These are phyloP conservation scores for Pangasius krempfi DNA, from an alignment of 2,797 vertebrate species.

Conservation along the genomic window DNA sequence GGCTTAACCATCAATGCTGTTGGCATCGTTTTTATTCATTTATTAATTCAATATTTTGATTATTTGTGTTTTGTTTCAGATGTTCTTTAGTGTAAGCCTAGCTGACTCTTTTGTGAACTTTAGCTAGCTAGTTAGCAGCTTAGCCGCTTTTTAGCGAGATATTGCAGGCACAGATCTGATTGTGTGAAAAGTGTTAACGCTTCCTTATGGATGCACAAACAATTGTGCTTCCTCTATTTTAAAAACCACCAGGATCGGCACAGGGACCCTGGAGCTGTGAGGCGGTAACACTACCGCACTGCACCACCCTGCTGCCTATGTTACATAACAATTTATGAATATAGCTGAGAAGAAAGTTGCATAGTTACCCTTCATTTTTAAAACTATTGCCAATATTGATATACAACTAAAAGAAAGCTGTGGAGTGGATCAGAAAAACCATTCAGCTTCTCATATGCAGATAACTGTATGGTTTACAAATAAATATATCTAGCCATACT, in stretches of 20 bases:
- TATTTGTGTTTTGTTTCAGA: neutral
- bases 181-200: no score
- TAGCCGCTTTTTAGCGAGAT: no score
- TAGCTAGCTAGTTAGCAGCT: neutral
- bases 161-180: no score
- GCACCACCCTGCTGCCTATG: neutral
- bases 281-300: neutral
- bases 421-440: neutral
- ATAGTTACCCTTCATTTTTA: neutral
- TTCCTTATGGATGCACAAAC: no score
- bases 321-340: neutral
- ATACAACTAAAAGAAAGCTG: neutral
- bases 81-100: neutral
- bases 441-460: neutral
- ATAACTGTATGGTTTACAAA: neutral
- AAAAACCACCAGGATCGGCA: neutral
- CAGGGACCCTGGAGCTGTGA: neutral
- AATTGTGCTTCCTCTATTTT: no score
- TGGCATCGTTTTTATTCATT: neutral
- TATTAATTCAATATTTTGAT: neutral
- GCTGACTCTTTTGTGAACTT: neutral
- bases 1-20: neutral
- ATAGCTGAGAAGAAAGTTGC: neutral
- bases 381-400: neutral
- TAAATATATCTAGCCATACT: neutral